These are phyloP conservation scores for Psittacula echo DNA, from an alignment of 2,797 vertebrate species.

Conservation along the genomic window DNA sequence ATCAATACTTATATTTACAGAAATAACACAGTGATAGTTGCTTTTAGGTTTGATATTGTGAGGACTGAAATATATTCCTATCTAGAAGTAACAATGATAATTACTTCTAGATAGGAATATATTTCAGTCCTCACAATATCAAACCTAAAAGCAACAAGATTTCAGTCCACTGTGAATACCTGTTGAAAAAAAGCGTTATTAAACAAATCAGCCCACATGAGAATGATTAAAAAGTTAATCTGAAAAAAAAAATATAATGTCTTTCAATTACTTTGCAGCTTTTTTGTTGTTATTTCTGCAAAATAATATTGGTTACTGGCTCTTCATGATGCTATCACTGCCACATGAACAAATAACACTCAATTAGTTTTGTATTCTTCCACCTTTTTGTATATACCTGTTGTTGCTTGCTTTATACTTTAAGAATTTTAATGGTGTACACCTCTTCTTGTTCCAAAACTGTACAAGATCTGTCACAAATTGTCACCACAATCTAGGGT, in stretches of 20 bases:
- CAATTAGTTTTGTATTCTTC: neutral
- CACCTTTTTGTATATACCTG: neutral
- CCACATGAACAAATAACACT: neutral
- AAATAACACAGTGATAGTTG: neutral
- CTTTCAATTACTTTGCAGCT: neutral
- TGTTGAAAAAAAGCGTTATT: neutral
- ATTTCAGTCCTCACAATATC: neutral
- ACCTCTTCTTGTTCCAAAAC: neutral
- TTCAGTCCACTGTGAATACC: neutral
- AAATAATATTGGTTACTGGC: neutral
- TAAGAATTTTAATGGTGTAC: neutral
- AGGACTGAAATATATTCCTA: too few relatives aligned
- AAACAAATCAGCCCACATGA: neutral
- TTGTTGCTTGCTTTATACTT: fast-evolving
- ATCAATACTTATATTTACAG: neutral
- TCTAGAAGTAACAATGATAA: too few relatives aligned
- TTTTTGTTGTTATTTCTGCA: neutral
- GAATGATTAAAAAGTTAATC: neutral
- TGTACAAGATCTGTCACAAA: neutral
- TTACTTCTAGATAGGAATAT: neutral
- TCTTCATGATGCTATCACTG: neutral
- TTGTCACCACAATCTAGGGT: neutral
- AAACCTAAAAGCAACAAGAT: neutral
- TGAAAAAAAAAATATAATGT: neutral
- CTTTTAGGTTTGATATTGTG: too few relatives aligned